Evolutionary conservation across 2,888 invertebrate genomes (phyloP), one percentile per base, ranked within the genome.

Genomic region (Callimorpha dominula): DNA sequence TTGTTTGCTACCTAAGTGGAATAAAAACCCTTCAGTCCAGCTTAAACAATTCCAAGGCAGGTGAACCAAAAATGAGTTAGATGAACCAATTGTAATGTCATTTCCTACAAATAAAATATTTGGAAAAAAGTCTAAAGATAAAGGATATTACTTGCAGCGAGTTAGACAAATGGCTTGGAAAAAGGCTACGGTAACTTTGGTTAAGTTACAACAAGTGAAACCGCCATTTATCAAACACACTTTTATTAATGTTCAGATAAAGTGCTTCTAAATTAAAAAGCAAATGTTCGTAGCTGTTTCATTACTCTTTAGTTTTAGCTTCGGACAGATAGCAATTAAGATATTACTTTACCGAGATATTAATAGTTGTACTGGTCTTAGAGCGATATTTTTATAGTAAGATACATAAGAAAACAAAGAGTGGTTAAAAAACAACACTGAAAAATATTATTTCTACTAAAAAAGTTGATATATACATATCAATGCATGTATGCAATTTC

Each of bases 161-260:
- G 70, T 67, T 66, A 76, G 72, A 81, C 72, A 74, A 81, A 82
- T 82, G 80, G 64, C 73, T 50, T n/a, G 67, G 65, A 81, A 70
- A 65, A 76, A 64, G 68, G 62, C 72, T 49, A 65, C 76, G 73
- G 72, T 72, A 80, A 80, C 79, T 82, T 76, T 66, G 66, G 65
- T 54, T 15, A 81, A 74, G 54, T 81, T 74, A 54, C 68, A 71
- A 73, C 78, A 75, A 80, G 75, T 72, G 74, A 73, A 76, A 76
- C 72, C 52, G 74, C 74, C 68, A 81, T 81, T 80, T 80, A 76
- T 81, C 80, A 82, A 80, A 74, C 78, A 82, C 77, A 68, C 71
- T 80, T 75, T 80, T 78, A 78, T 78, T 78, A 80, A 80, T 74
- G 80, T 66, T 65, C 70, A 64, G 74, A 72, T 80, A 72, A 75